Base-by-base conservation (phyloP, 2,888 invertebrate species). In the Clivina fossor region DNA sequence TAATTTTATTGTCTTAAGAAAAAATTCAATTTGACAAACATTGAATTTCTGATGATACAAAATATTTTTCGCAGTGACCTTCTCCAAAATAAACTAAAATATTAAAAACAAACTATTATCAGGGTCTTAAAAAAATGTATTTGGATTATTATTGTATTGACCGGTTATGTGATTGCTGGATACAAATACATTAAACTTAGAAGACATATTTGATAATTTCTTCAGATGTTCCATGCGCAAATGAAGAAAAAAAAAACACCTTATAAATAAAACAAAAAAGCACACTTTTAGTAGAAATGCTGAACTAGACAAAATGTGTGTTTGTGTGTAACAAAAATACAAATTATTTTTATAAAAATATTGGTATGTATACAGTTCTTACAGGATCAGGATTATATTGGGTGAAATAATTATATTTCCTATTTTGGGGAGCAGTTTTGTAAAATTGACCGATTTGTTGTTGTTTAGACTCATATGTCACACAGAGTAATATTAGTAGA, bases 111-210 rank as follows among this genome's bases (percentile, higher is more conserved):
- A 49, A 38, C 11, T n/a, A 38, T 47, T 46, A 47, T 37, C 55
- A 55, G 55, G 55, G 55, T 55, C 38, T 28, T 47, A 55, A n/a
- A n/a, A n/a, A 47, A 55, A 47, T 55, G 47, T 47, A 53, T 53
- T 53, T 47, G 55, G 55, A 55, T 33, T 55, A 37, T 55, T 7
- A 38, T 55, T 55, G 20, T 55, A 47, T 35, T 55, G 47, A 55
- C 30, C 38, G 26, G 24, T 13, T 13, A 35, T 35, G 44, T 51
- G 43, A 51, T 55, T 40, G 40, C 40, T 47, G 40, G 55, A 55
- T 16, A 38, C 46, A 55, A 46, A 55, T 46, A 47, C 32, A n/a
- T n/a, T n/a, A n/a, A n/a, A n/a, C n/a, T 55, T 51, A 16, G 41
- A 41, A 43, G 43, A 43, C n/a, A 51, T 43, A 43, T 41, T 50